Evolutionary conservation across 1,140 invertebrate species (phyloP).

Genomic region (Calliopsis andreniformis): DNA sequence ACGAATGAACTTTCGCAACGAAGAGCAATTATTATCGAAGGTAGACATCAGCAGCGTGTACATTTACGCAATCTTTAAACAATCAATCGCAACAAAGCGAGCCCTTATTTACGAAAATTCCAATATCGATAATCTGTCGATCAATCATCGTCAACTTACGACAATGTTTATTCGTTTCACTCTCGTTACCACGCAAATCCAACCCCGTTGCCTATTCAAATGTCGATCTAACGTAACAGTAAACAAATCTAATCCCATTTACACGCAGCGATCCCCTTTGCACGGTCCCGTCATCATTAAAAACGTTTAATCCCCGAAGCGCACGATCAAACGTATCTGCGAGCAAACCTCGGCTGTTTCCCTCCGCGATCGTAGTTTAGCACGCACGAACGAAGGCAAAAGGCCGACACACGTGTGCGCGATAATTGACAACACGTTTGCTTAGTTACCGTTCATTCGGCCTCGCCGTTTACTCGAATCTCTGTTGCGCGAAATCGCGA

Average conservation of each 20-base stretch:
- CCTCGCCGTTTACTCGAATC: constrained; percentile 13
- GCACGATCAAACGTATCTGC: too few relatives aligned
- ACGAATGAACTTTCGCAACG: too few relatives aligned
- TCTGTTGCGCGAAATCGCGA: constrained; percentile 34
- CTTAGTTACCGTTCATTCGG: constrained; percentile 14
- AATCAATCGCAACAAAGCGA: too few relatives aligned
- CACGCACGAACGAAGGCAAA: not conserved
- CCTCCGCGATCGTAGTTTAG: not conserved
- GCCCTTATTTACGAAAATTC: too few relatives aligned
- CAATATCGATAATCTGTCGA: too few relatives aligned
- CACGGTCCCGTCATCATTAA: not conserved
- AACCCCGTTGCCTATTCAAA: too few relatives aligned
- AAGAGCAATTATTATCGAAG: too few relatives aligned
- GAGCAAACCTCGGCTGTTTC: too few relatives aligned
- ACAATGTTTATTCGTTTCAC: not conserved
- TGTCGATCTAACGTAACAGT: not conserved
- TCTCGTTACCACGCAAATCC: too few relatives aligned
- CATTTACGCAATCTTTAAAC: too few relatives aligned
- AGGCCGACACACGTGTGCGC: not conserved
- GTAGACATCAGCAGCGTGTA: too few relatives aligned
- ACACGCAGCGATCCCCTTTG: not conserved
- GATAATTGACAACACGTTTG: constrained; percentile 46
- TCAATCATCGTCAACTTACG: not conserved
- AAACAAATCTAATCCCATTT: too few relatives aligned
- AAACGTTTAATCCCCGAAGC: not conserved